phyloP scores from a whole-genome alignment of 2,797 vertebrate genomes.

The Atherinosoma microstoma region DNA sequence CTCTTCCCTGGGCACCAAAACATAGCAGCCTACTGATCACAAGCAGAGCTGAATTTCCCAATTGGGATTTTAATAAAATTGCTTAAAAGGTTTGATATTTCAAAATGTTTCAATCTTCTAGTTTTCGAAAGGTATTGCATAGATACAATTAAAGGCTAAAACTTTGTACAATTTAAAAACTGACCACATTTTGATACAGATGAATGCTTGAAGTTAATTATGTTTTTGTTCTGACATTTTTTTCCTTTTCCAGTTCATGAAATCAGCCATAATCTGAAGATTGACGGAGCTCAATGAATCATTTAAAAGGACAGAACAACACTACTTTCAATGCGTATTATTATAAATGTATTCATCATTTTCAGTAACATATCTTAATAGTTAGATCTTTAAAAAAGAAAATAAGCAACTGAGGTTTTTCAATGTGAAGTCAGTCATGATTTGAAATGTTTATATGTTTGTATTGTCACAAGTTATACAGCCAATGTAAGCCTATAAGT shows the following conservation, averaged over 20 bases:
- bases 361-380: too few relatives aligned
- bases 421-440: too few relatives aligned
- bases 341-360: too few relatives aligned
- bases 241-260: conserved; percentile 66
- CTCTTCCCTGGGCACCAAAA: too few relatives aligned
- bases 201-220: not conserved
- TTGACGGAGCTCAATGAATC: not conserved
- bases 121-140: not conserved
- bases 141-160: not conserved
- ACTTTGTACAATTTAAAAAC: not conserved
- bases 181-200: not conserved
- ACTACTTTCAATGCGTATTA: not conserved
- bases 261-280: conserved; percentile 66
- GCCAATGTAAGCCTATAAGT: too few relatives aligned
- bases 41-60: too few relatives aligned
- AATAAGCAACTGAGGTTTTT: too few relatives aligned
- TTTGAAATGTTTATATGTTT: too few relatives aligned
- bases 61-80: too few relatives aligned
- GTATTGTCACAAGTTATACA: too few relatives aligned
- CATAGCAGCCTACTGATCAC: too few relatives aligned
- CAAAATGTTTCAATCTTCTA: not conserved
- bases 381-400: too few relatives aligned
- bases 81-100: not conserved
- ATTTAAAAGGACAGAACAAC: not conserved
- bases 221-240: not conserved